Evolutionary conservation across 2,797 vertebrate species (phyloP).

Genomic region (Clarias fuscus): DNA sequence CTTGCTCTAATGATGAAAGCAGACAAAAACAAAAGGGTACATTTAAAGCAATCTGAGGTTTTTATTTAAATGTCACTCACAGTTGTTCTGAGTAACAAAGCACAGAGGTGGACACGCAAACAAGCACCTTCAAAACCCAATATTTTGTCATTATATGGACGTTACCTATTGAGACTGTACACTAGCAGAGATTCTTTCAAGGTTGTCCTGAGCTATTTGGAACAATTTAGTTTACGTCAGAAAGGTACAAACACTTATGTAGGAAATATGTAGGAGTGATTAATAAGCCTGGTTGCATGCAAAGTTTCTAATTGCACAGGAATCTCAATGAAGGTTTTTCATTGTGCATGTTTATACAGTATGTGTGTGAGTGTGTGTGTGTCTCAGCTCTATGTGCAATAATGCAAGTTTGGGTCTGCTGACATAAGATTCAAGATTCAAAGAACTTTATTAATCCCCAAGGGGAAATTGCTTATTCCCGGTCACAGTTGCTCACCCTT

Average conservation of each 20-base stretch:
- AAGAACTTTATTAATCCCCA: no score
- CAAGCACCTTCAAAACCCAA: not conserved
- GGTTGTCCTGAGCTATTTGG: not conserved
- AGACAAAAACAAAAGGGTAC: not conserved
- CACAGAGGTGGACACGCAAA: slow-evolving; percentile 10
- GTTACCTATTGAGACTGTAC: not conserved
- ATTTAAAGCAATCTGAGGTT: not conserved
- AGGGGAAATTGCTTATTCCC: no score
- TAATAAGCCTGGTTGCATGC: not conserved
- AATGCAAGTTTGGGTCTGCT: slow-evolving; percentile 73
- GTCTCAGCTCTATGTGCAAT: slow-evolving; percentile 50
- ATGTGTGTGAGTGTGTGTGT: not conserved
- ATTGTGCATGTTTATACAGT: not conserved
- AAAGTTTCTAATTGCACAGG: not conserved
- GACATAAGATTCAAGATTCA: no score
- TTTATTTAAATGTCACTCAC: slow-evolving; percentile 11
- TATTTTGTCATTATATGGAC: slow-evolving; percentile 23
- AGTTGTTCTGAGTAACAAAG: slow-evolving; percentile 7
- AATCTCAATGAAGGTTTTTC: not conserved
- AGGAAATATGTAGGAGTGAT: not conserved
- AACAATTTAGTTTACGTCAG: slow-evolving; percentile 11
- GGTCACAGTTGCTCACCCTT: no score
- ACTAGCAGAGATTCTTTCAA: slow-evolving; percentile 22
- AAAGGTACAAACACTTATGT: slow-evolving; percentile 1
- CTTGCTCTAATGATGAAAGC: not conserved